phyloP scores from a whole-genome alignment of 2,888 invertebrate species.

The Amiota mariae region DNA sequence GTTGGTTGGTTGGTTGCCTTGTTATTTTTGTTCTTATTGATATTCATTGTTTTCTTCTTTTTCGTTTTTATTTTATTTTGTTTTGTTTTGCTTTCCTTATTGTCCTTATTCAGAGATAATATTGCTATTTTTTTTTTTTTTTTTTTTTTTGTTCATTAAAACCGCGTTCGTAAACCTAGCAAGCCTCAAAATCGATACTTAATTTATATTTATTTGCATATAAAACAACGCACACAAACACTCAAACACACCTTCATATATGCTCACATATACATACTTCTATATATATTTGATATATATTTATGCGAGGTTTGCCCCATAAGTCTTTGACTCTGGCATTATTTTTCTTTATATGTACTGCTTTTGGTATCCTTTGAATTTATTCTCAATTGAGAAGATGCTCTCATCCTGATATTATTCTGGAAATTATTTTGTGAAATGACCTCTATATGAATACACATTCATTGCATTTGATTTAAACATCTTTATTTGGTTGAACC shows the following conservation, averaged over 20 bases:
- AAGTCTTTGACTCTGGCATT: not conserved
- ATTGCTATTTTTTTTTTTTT: not conserved
- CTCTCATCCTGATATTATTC: too few relatives aligned
- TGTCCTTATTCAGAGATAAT: too few relatives aligned
- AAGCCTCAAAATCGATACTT: constrained; percentile 15
- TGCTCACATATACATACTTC: not conserved
- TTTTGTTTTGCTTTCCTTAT: not conserved
- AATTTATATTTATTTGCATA: constrained; percentile 14
- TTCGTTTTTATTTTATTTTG: not conserved
- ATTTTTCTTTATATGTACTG: too few relatives aligned
- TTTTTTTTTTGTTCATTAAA: not conserved
- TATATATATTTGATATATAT: too few relatives aligned
- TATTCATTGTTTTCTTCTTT: not conserved
- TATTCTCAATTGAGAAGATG: too few relatives aligned
- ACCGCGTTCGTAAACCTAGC: not conserved
- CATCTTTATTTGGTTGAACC: too few relatives aligned
- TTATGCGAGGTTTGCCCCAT: not conserved
- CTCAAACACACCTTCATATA: not conserved
- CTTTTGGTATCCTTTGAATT: too few relatives aligned
- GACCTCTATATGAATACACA: too few relatives aligned
- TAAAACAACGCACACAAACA: not conserved
- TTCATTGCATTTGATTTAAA: too few relatives aligned
- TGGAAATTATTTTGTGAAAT: too few relatives aligned
- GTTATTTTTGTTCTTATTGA: not conserved
- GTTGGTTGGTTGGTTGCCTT: too few relatives aligned